These are phyloP conservation scores for Periparus ater DNA, from an alignment of 2,797 vertebrate genomes.

Conservation along the genomic window DNA sequence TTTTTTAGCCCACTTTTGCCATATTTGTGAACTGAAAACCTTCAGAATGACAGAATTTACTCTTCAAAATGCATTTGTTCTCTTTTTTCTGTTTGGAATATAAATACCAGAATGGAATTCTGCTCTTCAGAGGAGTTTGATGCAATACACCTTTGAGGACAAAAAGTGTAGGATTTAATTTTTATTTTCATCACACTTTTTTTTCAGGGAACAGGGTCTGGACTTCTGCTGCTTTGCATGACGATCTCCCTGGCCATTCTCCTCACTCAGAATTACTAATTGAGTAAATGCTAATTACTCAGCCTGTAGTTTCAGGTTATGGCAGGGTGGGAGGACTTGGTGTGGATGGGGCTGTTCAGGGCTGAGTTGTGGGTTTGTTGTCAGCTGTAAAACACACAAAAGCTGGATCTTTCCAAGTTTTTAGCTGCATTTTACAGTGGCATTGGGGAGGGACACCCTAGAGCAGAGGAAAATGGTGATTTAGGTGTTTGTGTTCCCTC, in stretches of 20 bases:
- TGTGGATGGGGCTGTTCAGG: background rate
- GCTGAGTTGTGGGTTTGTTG: background rate
- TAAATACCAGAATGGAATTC: background rate
- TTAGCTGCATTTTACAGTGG: background rate
- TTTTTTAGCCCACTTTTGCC: background rate
- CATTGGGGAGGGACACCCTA: background rate
- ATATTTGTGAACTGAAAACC: background rate
- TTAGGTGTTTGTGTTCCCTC: background rate
- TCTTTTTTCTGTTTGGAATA: background rate
- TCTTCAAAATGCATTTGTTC: background rate
- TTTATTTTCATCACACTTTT: background rate
- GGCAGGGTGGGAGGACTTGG: background rate
- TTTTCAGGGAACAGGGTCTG: background rate
- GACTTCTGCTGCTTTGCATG: background rate
- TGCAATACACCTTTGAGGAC: background rate
- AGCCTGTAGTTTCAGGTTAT: background rate
- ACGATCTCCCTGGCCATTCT: background rate
- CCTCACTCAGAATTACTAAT: background rate
- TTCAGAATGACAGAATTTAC: background rate
- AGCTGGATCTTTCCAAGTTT: background rate
- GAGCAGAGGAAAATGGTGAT: background rate
- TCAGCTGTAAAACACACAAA: background rate
- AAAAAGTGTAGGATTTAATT: background rate
- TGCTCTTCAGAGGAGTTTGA: background rate
- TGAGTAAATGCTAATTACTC: background rate